Percentiles rank a stretch among this genome's conserved stretches.
Conservation (phyloP, 1,140 invertebrate species). For the Nymphalis io region DNA sequence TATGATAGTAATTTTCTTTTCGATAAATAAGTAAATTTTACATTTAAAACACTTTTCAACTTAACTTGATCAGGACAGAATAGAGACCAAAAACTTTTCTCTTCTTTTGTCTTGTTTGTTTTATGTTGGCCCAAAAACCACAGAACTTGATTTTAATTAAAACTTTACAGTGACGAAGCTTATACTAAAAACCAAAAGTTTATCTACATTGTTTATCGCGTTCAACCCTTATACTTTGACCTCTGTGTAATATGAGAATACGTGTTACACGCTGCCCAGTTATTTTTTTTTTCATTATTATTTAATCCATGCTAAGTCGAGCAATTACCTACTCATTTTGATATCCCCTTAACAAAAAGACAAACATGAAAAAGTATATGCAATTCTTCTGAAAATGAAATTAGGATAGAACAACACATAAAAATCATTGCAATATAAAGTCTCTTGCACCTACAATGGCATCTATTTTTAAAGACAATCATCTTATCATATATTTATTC, state of each 20-base stretch:
- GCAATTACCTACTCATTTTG: too few relatives aligned
- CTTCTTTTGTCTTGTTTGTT: constrained; percentile 7
- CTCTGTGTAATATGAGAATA: neutral
- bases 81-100: constrained; percentile 1
- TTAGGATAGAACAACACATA: too few relatives aligned
- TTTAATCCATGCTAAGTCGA: neutral
- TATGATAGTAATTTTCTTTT: too few relatives aligned
- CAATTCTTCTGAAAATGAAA: too few relatives aligned
- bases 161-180: constrained; percentile 10
- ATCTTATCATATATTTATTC: too few relatives aligned
- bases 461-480: too few relatives aligned
- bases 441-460: too few relatives aligned
- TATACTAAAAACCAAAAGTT: constrained; percentile 8
- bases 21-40: neutral
- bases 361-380: too few relatives aligned
- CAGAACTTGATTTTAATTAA: constrained; percentile 13
- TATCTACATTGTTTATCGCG: neutral
- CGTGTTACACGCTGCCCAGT: neutral
- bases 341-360: too few relatives aligned
- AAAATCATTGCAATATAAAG: too few relatives aligned
- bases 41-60: neutral
- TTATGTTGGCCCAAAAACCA: constrained; percentile 6
- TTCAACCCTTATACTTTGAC: neutral
- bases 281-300: neutral
- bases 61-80: constrained; percentile 1